phyloP scores from a whole-genome alignment of 2,113 vertebrate genomes.

The Tragelaphus scriptus region DNA sequence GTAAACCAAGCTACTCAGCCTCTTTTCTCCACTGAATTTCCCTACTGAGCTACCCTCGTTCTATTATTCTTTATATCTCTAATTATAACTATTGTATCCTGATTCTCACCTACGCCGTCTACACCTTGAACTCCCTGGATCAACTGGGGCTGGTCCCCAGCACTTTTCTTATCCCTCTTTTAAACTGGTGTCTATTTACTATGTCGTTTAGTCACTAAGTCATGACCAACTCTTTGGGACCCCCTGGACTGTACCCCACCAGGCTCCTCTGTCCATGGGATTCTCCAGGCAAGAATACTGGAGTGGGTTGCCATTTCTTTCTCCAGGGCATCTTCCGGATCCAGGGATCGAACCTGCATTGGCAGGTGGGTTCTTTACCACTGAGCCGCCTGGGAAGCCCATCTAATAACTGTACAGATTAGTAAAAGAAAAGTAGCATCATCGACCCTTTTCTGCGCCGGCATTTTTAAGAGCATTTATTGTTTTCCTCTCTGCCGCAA shows the following conservation, averaged over 20 bases:
- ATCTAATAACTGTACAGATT: neutral
- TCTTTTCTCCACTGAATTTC: no score
- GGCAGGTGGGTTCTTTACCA: neutral
- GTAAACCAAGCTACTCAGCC: no score
- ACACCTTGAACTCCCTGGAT: no score
- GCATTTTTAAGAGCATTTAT: neutral
- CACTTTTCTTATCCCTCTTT: neutral
- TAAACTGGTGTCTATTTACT: neutral
- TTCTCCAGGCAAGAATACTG: neutral
- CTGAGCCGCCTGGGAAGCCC: neutral
- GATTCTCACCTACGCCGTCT: no score
- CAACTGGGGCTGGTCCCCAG: no score
- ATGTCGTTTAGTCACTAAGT: neutral
- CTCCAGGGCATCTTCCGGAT: neutral
- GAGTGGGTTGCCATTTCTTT: neutral
- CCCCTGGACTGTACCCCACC: neutral
- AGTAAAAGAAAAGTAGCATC: neutral
- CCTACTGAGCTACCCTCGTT: no score
- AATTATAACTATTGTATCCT: no score
- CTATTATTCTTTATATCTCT: no score
- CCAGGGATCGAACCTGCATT: neutral
- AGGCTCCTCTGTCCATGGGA: neutral
- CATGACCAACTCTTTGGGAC: neutral
- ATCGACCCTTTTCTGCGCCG: neutral
- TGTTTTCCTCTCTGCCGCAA: conserved; percentile 40